Base-by-base conservation (phyloP, 1,140 invertebrate species). In the Aethina tumida region DNA sequence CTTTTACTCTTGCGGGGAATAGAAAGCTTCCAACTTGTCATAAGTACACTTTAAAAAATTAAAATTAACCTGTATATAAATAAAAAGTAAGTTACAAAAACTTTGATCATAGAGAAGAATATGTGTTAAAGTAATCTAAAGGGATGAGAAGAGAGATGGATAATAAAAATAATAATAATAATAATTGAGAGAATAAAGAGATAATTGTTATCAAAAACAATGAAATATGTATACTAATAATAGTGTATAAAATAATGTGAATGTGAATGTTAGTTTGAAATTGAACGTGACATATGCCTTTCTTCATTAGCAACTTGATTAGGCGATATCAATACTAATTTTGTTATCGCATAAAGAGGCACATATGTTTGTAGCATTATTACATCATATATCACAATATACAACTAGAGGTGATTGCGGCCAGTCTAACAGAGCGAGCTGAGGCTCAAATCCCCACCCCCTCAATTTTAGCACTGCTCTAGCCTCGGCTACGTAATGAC, bases 361-460 rank as follows among this genome's bases (percentile, higher is more conserved):
- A 57, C 56, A 59, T 59, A 57, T 59, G 56, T 57, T 56, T 54
- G 50, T 36, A 56, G 45, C 55, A 59, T 59, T 59, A 59, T 59
- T 59, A 59, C 55, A 57, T 59, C 56, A 50, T 59, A 59, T 59
- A 59, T 59, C 56, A 58, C 49, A 49, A 52, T 49, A 55, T 47
- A 50, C 54, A 53, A 53, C 52, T 52, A 52, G 50, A 59, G 56
- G 51, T 59, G 55, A 57, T 59, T 54, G 54, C 47, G 52, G 54
- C 38, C 48, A 44, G 49, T 49, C 43, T 45, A 51, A 38, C 47
- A 52, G 44, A 35, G 43, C 39, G 47, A 49, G 47, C 44, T 36
- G 43, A 50, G 39, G 37, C 35, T 35, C 39, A 35, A 31, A 37
- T 41, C 48, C 28, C 29, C 31, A 24, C 16, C 41, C 33, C 42